phyloP scores from a whole-genome alignment of 2,797 vertebrate genomes.

The Amphiprion clarkii region DNA sequence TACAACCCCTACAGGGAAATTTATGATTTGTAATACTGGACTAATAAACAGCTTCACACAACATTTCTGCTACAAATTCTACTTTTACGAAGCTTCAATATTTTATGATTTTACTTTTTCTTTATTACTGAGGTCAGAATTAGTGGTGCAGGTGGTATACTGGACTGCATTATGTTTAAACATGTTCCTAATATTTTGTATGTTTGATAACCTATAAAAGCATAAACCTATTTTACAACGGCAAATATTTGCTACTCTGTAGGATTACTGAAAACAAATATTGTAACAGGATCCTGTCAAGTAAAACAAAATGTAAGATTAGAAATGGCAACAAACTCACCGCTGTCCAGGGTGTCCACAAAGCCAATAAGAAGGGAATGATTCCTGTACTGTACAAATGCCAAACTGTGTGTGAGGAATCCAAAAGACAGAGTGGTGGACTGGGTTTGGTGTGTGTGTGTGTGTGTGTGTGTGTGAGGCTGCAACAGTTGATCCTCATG shows the following conservation, averaged over 20 bases:
- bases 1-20: neutral
- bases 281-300: constrained; percentile 47
- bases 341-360: constrained; percentile 41
- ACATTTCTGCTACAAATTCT: no score
- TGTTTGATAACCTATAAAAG: constrained; percentile 4
- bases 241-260: constrained; percentile 63
- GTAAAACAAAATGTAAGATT: constrained; percentile 20
- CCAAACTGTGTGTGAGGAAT: neutral
- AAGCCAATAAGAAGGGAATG: constrained; percentile 13
- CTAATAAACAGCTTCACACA: no score
- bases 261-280: constrained; percentile 57
- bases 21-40: neutral
- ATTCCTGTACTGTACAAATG: neutral
- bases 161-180: no score
- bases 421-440: constrained; percentile 8
- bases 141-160: no score
- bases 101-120: no score
- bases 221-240: constrained; percentile 29
- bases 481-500: constrained; percentile 44
- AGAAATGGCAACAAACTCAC: constrained; percentile 57
- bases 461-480: constrained; percentile 7
- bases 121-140: no score
- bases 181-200: no score
- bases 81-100: no score
- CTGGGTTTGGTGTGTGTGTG: constrained; percentile 19